Evolutionary conservation across 2,888 invertebrate genomes (phyloP), one percentile per base, ranked within the genome.

Genomic region (Noctua comes): DNA sequence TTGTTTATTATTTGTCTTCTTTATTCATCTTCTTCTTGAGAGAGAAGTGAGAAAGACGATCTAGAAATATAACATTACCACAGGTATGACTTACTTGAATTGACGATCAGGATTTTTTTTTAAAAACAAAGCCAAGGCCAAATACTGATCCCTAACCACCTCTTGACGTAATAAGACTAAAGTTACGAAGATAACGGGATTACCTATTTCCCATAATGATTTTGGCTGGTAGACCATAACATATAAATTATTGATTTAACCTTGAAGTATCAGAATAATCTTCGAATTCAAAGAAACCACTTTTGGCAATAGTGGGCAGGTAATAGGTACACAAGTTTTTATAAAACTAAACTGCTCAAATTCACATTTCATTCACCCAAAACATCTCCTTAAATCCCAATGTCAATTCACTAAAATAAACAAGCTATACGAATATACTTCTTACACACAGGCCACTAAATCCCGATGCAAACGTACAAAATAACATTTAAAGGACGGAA

Each of bases 401-500:
- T 27, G 13, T 2, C 13, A 80, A 48, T 48, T 24, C 21, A 31
- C 31, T 54, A 1, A 31, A 62, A 62, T 13, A 43, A 27, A 82
- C 51, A 82, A 62, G 21, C 48, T 2, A 43, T 51, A 59, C 48
- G 62, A 54, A 48, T 68, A 31, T 64, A 64, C 31, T 16, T 46
- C 36, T 1, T 10, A 51, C 76, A 72, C 2, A 69, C 4, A 16
- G 2, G 3, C 36, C 18, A 72, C 51, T 68, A 73, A 77, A 72
- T 78, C 57, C 21, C n/a, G n/a, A 70, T 43, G 24, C 57, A 65
- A 72, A 69, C 31, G 36, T 36, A 68, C 77, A 70, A 84, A 82
- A 79, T 59, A 76, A 72, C 81, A 27, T 51, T 51, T 72, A 69
- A 68, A 85, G 69, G 69, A 75, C 79, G 27, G 76, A 68, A 87